Conservation (phyloP, 1,140 invertebrate species). For the Diabrotica undecimpunctata region DNA sequence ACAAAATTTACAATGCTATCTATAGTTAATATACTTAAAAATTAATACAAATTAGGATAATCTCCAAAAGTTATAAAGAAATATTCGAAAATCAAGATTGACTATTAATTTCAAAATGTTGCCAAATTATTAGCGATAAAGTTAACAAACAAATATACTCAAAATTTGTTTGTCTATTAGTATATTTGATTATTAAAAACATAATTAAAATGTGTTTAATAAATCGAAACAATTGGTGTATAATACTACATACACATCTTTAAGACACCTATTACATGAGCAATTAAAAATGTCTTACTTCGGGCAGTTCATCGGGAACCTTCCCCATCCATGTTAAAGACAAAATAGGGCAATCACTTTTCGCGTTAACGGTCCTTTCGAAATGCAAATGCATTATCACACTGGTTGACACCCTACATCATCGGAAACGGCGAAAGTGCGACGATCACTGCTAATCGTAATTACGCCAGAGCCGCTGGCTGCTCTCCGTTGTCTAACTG, state of each 20-base stretch:
- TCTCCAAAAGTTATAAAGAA: no score
- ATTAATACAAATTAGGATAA: no score
- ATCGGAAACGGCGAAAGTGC: neutral
- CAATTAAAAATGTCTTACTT: slow-evolving; percentile 58
- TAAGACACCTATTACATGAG: neutral
- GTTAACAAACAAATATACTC: no score
- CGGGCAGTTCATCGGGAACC: slow-evolving; percentile 89
- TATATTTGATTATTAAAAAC: no score
- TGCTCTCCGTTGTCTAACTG: neutral
- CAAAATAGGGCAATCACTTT: slow-evolving; percentile 91
- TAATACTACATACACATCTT: neutral
- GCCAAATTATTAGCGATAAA: no score
- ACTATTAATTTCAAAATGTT: no score
- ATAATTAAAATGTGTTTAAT: no score
- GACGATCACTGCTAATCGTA: no score
- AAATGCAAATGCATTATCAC: slow-evolving; percentile 81
- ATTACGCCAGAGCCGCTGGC: neutral
- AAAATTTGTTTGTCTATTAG: no score
- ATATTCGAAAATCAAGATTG: no score
- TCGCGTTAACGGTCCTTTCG: slow-evolving; percentile 86
- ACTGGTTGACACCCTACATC: neutral
- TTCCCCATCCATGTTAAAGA: slow-evolving; percentile 98
- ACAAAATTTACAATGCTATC: no score
- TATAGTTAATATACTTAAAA: no score
- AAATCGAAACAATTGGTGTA: neutral